phyloP scores from a whole-genome alignment of 2,888 invertebrate species.

The Argyresthia albistria region DNA sequence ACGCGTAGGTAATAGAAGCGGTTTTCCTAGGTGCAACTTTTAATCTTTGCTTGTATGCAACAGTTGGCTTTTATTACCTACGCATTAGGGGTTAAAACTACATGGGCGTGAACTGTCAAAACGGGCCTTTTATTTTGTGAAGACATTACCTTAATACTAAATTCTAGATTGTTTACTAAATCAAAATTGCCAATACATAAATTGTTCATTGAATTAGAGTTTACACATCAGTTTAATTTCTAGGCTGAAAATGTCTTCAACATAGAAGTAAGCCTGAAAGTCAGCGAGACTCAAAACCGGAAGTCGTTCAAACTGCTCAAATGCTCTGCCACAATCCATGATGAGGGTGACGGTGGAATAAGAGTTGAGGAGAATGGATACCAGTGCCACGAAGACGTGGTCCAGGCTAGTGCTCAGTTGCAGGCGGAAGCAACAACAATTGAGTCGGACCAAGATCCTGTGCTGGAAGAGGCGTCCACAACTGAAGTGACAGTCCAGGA shows the following conservation, averaged over 20 bases:
- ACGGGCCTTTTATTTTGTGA: too few species aligned
- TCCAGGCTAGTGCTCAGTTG: not conserved
- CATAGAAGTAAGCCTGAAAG: conserved; percentile 37
- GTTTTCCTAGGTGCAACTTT: too few species aligned
- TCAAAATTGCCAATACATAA: too few species aligned
- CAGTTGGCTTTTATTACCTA: too few species aligned
- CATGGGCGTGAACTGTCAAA: too few species aligned
- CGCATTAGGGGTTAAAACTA: too few species aligned
- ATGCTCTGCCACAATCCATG: conserved; percentile 38
- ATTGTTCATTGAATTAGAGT: too few species aligned
- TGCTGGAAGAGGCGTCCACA: conserved; percentile 11
- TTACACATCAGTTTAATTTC: conserved; percentile 2
- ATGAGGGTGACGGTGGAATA: conserved; percentile 23
- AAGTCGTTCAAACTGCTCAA: conserved; percentile 28
- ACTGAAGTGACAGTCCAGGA: conserved; percentile 14
- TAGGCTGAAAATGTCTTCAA: conserved; percentile 34
- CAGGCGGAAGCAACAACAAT: conserved; percentile 1
- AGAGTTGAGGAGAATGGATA: conserved; percentile 25
- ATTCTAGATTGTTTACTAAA: too few species aligned
- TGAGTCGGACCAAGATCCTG: conserved; percentile 12
- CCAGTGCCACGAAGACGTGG: conserved; percentile 26
- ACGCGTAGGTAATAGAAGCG: too few species aligned
- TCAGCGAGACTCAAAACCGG: conserved; percentile 24
- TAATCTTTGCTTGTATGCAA: too few species aligned
- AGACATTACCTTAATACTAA: too few species aligned